Evolutionary conservation across 2,888 invertebrate genomes (phyloP), one percentile per base, ranked within the genome.

Genomic region (Lasioglossum villosulum): DNA sequence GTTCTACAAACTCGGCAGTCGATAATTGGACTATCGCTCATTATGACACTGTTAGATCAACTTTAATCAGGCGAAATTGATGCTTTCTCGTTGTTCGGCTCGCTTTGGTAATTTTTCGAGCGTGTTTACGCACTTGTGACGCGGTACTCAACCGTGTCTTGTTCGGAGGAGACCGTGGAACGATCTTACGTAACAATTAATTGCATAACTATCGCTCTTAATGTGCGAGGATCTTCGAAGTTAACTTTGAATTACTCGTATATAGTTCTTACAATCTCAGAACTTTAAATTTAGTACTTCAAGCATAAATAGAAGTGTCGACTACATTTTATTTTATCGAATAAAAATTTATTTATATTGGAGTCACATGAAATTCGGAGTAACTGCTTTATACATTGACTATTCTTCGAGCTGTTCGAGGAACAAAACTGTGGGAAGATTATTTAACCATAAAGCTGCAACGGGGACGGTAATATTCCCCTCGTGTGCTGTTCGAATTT

Each of bases 1-100:
- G 84, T 68, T 72, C 63, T 8, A 10, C 23, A 23, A 79, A 75
- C 75, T 84, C 73, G 79, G 59, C 6, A 42, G 71, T 56, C 72
- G 71, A 77, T 68, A 45, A 68, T 77, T 76, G 34, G 23, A 30
- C 75, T 45, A 23, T 63, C 27, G 12, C 27, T 59, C 59, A 27
- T 59, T 59, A 27, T 2, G 27, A 30, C 59, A 59, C 59, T 4
- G 59, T 59, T 27, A 14, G 27, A 59, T 59, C 59, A 27, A 27
- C 16, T 14, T 16, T 30, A 59, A 59, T 16, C 27, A 10, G 59
- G 59, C 27, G 59, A 4, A 27, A 27, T 14, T 14, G 27, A 12
- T 14, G 27, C 59, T 14, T 59, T 59, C 27, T 4, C 59, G 16
- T 5, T 27, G 5, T 4, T 0, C 16, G 23, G 27, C 14, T 30